Percentiles rank a stretch among this genome's conserved stretches.
These are phyloP conservation scores for Enteromius trimaculatus DNA, from an alignment of 2,797 vertebrate genomes.

Conservation along the genomic window DNA sequence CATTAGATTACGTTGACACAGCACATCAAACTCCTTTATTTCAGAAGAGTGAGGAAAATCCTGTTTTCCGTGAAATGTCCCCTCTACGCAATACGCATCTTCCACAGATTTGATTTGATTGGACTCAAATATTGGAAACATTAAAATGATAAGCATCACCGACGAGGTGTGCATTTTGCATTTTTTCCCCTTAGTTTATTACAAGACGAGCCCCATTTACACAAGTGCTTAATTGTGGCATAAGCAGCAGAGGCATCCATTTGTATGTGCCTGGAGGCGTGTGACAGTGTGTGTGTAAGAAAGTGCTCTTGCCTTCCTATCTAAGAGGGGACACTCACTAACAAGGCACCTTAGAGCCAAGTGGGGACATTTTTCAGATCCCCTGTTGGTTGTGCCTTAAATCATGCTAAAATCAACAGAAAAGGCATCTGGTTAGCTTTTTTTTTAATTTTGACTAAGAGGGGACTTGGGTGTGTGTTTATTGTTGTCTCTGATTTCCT, in stretches of 20 bases:
- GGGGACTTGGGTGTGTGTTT: background rate
- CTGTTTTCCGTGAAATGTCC: background rate
- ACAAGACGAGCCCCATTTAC: conserved; percentile 5
- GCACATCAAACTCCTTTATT: background rate
- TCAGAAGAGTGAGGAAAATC: background rate
- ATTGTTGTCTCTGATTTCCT: background rate
- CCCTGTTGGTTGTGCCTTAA: too few relatives aligned
- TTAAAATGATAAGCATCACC: conserved; percentile 32
- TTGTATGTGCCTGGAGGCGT: conserved; percentile 17
- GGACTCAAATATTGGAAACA: background rate
- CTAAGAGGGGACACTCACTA: background rate
- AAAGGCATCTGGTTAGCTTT: too few relatives aligned
- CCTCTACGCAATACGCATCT: background rate
- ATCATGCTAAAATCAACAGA: too few relatives aligned
- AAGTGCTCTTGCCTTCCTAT: background rate
- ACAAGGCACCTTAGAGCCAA: too few relatives aligned
- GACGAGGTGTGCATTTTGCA: conserved; percentile 28
- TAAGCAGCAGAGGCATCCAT: conserved; percentile 18
- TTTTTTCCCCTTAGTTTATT: conserved; percentile 20
- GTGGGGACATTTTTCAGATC: too few relatives aligned
- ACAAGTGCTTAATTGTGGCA: conserved; percentile 14
- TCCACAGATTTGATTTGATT: background rate
- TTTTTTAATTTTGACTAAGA: too few relatives aligned
- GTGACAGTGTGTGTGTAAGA: background rate
- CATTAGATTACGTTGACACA: background rate